phyloP scores from a whole-genome alignment of 2,797 vertebrate species.

The Rhinoraja longicauda region DNA sequence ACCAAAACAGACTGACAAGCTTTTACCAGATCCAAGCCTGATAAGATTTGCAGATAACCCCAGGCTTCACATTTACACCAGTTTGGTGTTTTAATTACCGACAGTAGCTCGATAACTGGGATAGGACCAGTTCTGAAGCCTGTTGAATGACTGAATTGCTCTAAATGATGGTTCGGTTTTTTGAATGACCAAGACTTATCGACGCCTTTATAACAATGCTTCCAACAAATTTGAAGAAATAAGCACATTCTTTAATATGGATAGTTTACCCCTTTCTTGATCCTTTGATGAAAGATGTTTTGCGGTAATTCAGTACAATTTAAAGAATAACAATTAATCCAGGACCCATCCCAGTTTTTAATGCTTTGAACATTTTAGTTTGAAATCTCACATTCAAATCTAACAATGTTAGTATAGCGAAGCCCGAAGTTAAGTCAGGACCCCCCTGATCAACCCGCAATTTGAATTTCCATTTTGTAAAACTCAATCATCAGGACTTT shows the following conservation, averaged over 20 bases:
- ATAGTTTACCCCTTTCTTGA: neutral
- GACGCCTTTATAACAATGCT: neutral
- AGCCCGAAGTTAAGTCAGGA: neutral
- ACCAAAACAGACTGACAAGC: constrained; percentile 51
- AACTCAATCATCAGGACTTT: neutral
- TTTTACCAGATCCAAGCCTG: constrained; percentile 42
- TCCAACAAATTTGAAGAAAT: neutral
- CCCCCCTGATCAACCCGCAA: neutral
- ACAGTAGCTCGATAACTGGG: constrained; percentile 38
- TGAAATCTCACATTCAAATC: neutral
- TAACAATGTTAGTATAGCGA: neutral
- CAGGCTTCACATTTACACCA: constrained; percentile 44
- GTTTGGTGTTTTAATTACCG: constrained; percentile 42
- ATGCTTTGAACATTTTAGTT: neutral
- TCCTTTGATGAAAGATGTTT: neutral
- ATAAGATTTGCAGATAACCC: constrained; percentile 51
- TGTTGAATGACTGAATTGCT: constrained; percentile 16
- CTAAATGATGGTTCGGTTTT: neutral
- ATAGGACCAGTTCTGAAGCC: neutral
- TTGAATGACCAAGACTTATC: neutral
- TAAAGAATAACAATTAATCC: neutral
- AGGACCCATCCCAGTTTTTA: neutral
- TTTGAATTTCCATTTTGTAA: neutral
- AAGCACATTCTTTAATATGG: neutral
- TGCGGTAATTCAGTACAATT: neutral